Evolutionary conservation across 2,797 vertebrate species (phyloP).

Genomic region (Pseudochaenichthys georgianus): DNA sequence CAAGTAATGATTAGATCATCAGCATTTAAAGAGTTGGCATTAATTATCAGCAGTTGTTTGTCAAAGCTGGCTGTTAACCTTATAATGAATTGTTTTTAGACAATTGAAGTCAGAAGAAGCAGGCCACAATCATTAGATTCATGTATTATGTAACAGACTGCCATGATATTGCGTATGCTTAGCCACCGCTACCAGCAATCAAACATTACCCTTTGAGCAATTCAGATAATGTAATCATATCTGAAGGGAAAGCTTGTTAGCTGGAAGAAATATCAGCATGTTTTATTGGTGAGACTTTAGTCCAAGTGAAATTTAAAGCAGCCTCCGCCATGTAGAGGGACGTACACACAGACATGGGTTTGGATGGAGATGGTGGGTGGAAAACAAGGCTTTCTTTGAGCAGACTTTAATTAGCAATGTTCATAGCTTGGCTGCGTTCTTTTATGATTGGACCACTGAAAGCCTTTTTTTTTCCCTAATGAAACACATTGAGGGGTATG

Average conservation of each 20-base stretch:
- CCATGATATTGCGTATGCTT: slow-evolving; percentile 28
- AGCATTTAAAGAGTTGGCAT: slow-evolving; percentile 32
- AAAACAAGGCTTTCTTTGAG: slow-evolving; percentile 84
- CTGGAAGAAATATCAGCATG: slow-evolving; percentile 65
- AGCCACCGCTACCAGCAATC: slow-evolving; percentile 28
- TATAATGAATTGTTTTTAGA: slow-evolving; percentile 8
- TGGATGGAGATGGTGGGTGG: slow-evolving; percentile 75
- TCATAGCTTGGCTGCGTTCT: slow-evolving; percentile 79
- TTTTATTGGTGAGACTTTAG: slow-evolving; percentile 66
- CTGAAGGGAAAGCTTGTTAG: slow-evolving; percentile 58
- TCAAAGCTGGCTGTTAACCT: slow-evolving; percentile 36
- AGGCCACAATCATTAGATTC: slow-evolving; percentile 3
- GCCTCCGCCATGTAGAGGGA: slow-evolving; percentile 64
- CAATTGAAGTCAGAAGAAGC: slow-evolving; percentile 1
- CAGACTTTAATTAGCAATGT: slow-evolving; percentile 82
- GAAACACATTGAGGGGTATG: slow-evolving; percentile 77
- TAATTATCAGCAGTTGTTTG: slow-evolving; percentile 43
- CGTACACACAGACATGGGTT: slow-evolving; percentile 74
- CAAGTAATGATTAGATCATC: slow-evolving; percentile 57
- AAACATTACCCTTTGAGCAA: slow-evolving; percentile 29
- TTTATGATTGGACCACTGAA: slow-evolving; percentile 82
- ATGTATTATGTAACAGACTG: slow-evolving; percentile 14
- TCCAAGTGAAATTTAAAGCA: slow-evolving; percentile 78
- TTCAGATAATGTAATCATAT: slow-evolving; percentile 50
- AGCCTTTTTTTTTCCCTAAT: slow-evolving; percentile 82